A percentile compares a stretch with the other conserved stretches of the same genome.
Conservation (phyloP, 1,140 invertebrate species). For the Caenorhabditis tropicalis region DNA sequence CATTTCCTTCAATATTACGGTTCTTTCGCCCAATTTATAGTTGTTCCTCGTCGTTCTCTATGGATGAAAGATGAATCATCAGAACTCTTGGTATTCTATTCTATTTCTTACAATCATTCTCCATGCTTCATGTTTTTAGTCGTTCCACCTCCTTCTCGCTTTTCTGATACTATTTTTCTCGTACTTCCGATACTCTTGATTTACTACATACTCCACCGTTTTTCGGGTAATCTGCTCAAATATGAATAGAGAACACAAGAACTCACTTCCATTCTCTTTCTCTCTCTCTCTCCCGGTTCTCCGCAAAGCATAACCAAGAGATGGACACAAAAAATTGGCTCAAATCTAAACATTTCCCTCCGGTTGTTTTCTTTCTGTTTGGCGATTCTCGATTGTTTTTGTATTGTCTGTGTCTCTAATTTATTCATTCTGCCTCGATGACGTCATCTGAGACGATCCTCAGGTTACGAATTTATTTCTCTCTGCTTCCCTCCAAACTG, state of each 20-base stretch:
- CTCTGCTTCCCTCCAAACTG: too few relatives aligned
- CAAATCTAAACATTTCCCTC: constrained; percentile 34
- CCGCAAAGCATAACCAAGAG: neutral
- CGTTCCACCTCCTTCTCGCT: too few relatives aligned
- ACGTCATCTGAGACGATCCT: constrained; percentile 19
- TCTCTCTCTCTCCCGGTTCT: too few relatives aligned
- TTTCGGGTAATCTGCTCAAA: neutral
- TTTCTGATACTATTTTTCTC: too few relatives aligned
- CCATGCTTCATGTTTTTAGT: too few relatives aligned
- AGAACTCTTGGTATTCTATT: too few relatives aligned
- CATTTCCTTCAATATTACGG: too few relatives aligned
- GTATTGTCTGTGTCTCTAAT: neutral
- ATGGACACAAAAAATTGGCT: neutral
- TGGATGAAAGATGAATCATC: too few relatives aligned
- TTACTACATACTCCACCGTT: neutral
- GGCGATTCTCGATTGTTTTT: neutral
- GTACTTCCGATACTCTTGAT: neutral
- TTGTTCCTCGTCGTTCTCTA: too few relatives aligned
- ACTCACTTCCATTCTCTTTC: neutral
- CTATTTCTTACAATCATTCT: too few relatives aligned
- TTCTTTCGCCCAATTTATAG: too few relatives aligned
- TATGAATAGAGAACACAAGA: constrained; percentile 10
- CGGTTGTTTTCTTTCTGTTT: neutral
- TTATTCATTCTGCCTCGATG: neutral
- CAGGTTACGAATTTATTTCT: constrained; percentile 1